Evolutionary conservation across 2,888 invertebrate species (phyloP), one percentile per base, ranked within the genome.

Genomic region (Melinaea menophilus): DNA sequence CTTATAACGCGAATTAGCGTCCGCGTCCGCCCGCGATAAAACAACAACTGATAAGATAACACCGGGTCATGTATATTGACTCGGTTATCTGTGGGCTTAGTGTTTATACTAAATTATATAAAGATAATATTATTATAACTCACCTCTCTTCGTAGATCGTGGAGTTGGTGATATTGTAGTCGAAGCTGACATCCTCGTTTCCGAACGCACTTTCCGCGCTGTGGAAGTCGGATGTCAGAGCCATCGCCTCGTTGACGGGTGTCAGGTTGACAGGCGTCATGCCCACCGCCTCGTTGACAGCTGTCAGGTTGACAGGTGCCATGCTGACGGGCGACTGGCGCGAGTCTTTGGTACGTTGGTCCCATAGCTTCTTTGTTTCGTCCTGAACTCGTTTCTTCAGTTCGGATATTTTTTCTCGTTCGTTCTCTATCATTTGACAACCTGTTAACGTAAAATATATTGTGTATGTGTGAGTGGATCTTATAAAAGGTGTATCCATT

Each of bases 301-400:
- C 59, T 63, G 71, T 68, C 65, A 67, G 65, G 75, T 56, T 59
- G 55, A 54, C 58, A 9, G 63, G 65, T 58, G 68, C 73, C 74
- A 45, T 33, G 76, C 55, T 63, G 59, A 55, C 55, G 58, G 61
- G 68, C 61, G 67, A 73, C 72, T 11, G 81, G 9, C 31, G 51
- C 51, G 7, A 4, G 51, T 51, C 77, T 13, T 70, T 68, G 37
- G 75, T 77, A 60, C 85, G 83, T 66, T 87, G 86, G 72, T 97
- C 96, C 96, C 97, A 98, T 72, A 97, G 94, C 31, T 95, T 95
- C 70, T 95, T 94, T 3, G 97, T 97, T 84, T 98, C 97, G 79
- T 97, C 95, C 76, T 97, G 97, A 0, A 95, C 96, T 56, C 95
- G 92, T 71, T 96, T 93, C 78, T 97, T 97, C 62, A 98, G 85